phyloP scores from a whole-genome alignment of 2,888 invertebrate species.

The Orthosia gothica region DNA sequence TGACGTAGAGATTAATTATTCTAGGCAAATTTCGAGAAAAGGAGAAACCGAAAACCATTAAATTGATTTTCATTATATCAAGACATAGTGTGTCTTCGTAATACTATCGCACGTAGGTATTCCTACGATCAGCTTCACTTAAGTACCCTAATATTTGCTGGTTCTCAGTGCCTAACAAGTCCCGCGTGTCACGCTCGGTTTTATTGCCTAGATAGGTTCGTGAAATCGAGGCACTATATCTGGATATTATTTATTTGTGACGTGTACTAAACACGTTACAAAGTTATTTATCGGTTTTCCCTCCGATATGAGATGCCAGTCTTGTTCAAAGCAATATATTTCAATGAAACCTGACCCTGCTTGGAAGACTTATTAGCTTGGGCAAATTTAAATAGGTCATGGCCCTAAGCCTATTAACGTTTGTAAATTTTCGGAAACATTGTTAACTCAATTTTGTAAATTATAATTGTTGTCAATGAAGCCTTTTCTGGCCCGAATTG shows the following conservation, averaged over 20 bases:
- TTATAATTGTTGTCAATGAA: neutral
- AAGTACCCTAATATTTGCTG: too few species aligned
- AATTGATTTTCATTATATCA: too few species aligned
- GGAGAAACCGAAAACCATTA: too few species aligned
- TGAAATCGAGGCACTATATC: neutral
- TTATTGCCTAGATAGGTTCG: too few species aligned
- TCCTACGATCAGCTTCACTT: too few species aligned
- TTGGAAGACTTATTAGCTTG: conserved; percentile 27
- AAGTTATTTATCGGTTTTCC: conserved; percentile 29
- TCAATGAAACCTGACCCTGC: conserved; percentile 22
- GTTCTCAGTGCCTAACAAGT: too few species aligned
- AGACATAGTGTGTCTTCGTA: too few species aligned
- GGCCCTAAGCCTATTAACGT: conserved; percentile 2
- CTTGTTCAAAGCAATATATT: conserved; percentile 39
- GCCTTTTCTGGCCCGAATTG: neutral
- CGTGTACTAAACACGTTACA: neutral
- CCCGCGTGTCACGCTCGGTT: too few species aligned
- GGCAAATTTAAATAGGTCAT: conserved; percentile 18
- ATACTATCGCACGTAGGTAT: too few species aligned
- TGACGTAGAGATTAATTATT: too few species aligned
- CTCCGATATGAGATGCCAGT: conserved; percentile 21
- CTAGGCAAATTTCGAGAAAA: too few species aligned
- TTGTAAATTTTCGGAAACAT: too few species aligned
- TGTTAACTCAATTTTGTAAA: neutral
- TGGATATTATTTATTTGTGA: conserved; percentile 12